Evolutionary conservation across 2,888 invertebrate genomes (phyloP), one percentile per base, ranked within the genome.

Genomic region (Pandemis heparana): DNA sequence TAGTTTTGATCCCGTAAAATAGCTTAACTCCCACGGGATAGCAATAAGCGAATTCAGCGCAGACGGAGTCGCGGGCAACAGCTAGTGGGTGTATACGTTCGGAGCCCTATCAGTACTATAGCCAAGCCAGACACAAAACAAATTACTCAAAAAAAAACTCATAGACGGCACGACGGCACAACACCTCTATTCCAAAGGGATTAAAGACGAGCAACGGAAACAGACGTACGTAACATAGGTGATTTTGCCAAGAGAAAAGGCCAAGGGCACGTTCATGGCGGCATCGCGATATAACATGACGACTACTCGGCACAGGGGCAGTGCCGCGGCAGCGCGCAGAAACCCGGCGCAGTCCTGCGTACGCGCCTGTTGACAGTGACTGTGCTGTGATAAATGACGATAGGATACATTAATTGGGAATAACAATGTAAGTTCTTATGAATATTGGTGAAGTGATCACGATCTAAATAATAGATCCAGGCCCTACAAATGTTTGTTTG

Each of bases 181-280:
- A 9, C 41, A 41, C 41, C 41, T 9, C 8, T 41, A 41, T 6
- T 41, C 41, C 5, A 6, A 9, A 41, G 9, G 9, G 41, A 9
- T 41, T 1, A 41, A 41, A 41, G 41, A 9, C 41, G 41, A 41
- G 41, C 41, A 41, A 6, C 48, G 48, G n/a, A 48, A 48, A 12
- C n/a, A 4, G 1, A 48, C 1, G 12, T 43, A 43, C 10, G 4
- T 3, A 43, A 12, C 43, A 12, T 12, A 43, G 48, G 65, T 38
- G 14, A 16, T 38, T 51, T 38, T 38, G 65, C 51, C 23, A 56
- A 56, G 39, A n/a, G 51, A 12, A 38, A 69, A 61, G 68, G 63
- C 56, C 68, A 69, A 63, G 73, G 73, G 48, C 64, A 73, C 38
- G 73, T 48, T 59, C 48, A 59, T 56, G 32, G n/a, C 56, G 46